These are phyloP conservation scores for Amyelois transitella DNA, from an alignment of 1,140 invertebrate species.

Conservation along the genomic window DNA sequence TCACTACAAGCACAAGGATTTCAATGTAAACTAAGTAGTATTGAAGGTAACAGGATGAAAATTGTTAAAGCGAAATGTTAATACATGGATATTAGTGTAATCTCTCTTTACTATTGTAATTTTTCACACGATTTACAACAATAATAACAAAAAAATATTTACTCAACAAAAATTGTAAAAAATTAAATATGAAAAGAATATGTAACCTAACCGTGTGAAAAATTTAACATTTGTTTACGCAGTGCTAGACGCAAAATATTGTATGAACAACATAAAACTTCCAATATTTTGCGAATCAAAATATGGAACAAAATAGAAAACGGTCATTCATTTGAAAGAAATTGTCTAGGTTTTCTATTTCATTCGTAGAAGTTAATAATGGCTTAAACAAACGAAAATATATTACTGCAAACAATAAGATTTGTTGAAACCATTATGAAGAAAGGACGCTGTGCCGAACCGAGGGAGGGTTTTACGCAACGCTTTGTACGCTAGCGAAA, in stretches of 20 bases:
- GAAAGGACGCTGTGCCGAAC: conserved; percentile 31
- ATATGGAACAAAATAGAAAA: conserved; percentile 44
- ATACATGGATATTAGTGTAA: conserved; percentile 43
- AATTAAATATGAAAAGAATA: neutral
- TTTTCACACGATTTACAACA: conserved; percentile 39
- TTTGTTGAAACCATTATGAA: conserved; percentile 54
- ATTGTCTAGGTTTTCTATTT: conserved; percentile 33
- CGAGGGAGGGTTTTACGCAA: conserved; percentile 42
- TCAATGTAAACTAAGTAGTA: conserved; percentile 33
- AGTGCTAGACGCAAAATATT: conserved; percentile 49
- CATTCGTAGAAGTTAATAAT: conserved; percentile 36
- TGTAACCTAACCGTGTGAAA: conserved; percentile 19
- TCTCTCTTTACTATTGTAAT: conserved; percentile 47
- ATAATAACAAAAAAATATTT: conserved; percentile 2
- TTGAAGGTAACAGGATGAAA: conserved; percentile 55
- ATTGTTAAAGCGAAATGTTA: conserved; percentile 19
- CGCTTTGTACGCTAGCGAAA: conserved; percentile 56
- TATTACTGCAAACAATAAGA: conserved; percentile 4
- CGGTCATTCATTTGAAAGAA: conserved; percentile 17
- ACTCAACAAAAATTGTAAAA: neutral
- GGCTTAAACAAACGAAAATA: conserved; percentile 34
- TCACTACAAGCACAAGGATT: conserved; percentile 57
- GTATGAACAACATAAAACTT: conserved; percentile 15
- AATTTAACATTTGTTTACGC: conserved; percentile 38
- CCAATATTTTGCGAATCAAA: conserved; percentile 44